Evolutionary conservation across 1,140 invertebrate species (phyloP), one percentile per base, ranked within the genome.

Genomic region (Adoxophyes honmai): DNA sequence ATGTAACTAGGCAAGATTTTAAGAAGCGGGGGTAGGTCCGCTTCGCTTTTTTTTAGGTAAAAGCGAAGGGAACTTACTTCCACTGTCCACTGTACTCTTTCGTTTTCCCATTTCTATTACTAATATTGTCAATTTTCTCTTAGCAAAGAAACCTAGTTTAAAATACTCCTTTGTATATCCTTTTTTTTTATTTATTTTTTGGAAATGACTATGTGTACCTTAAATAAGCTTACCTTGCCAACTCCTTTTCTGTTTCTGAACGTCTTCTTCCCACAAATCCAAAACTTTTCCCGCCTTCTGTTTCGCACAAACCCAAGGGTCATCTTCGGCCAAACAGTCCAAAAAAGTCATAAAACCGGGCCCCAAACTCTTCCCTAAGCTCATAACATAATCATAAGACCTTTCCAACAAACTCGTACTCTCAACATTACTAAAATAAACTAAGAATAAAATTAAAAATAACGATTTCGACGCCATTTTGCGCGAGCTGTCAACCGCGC

Each of bases 361-460:
- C 16, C 71, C 80, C 13, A 85, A 59, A 70, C 63, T 85, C 48
- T 78, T 86, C 0, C 82, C 76, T 2, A 83, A 61, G 73, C 67
- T 78, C 60, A 77, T 64, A 8, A 86, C 68, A 75, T 85, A 88
- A 34, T 86, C 77, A 18, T 85, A 88, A 0, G 81, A 80, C 11
- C 63, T 70, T 14, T 84, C 73, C 16, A 81, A 62, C 21, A 75
- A 58, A 66, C 65, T 67, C 5, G 68, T 79, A 83, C 81, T 83
- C 4, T 79, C 60, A 38, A 78, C 82, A 35, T 52, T n/a, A 13
- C 57, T 60, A 52, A 56, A 66, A 16, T 73, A 59, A 54, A 73
- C 66, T 53, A 81, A 55, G 51, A 79, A 51, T 33, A 77, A 64
- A 39, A 78, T 51, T 44, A 82, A 60, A 56, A 53, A 51, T 57